A percentile compares a stretch with the other conserved stretches of the same genome.
phyloP scores from a whole-genome alignment of 1,140 invertebrate species.

The Drosophila carrolli region DNA sequence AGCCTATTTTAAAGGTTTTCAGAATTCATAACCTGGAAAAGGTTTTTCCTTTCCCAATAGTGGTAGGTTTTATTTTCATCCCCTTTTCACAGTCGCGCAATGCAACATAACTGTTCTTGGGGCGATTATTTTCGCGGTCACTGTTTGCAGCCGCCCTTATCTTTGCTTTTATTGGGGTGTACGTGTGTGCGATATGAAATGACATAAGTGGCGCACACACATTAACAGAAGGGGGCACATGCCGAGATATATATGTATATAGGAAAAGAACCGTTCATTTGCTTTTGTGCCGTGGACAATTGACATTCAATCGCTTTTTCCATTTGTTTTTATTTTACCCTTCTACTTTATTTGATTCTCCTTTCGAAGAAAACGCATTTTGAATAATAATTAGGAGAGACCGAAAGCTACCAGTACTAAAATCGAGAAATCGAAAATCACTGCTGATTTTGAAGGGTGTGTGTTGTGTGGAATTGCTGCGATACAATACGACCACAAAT shows the following conservation, averaged over 20 bases:
- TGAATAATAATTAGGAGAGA: conserved; percentile 56
- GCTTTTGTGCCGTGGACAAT: conserved; percentile 38
- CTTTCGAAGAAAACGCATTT: conserved; percentile 33
- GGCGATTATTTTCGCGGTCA: conserved; percentile 13
- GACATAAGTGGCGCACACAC: conserved; percentile 44
- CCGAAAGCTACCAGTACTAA: background rate
- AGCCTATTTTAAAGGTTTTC: too few species aligned
- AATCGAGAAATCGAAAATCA: conserved; percentile 37
- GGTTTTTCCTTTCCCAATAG: too few species aligned
- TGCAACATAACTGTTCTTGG: conserved; percentile 7
- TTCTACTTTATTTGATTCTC: conserved; percentile 36
- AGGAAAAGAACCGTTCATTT: conserved; percentile 66
- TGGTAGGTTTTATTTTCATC: background rate
- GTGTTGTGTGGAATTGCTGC: conserved; percentile 14
- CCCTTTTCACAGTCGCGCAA: background rate
- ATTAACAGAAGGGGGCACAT: too few species aligned
- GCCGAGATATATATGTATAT: too few species aligned
- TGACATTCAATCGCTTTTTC: conserved; percentile 43
- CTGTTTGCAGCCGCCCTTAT: conserved; percentile 48
- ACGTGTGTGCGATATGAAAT: conserved; percentile 13
- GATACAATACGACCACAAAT: conserved; percentile 10
- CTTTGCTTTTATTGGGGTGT: background rate
- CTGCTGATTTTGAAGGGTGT: conserved; percentile 23
- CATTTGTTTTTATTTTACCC: conserved; percentile 36
- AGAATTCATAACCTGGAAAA: too few species aligned